These are phyloP conservation scores for Kryptopterus vitreolus DNA, from an alignment of 2,797 vertebrate genomes.

Conservation along the genomic window DNA sequence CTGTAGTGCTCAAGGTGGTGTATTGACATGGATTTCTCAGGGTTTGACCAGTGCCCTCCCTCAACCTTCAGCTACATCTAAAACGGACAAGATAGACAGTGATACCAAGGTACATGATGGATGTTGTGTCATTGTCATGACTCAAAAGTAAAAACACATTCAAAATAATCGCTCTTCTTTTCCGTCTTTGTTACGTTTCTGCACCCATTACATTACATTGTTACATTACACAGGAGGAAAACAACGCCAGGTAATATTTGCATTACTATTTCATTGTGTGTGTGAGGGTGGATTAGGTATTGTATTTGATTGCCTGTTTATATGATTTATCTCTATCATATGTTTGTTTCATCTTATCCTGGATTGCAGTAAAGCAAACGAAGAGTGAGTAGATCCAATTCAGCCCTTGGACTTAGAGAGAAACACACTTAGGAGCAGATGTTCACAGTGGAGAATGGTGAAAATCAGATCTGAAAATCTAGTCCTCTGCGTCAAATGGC, in stretches of 20 bases:
- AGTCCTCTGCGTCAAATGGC: background rate
- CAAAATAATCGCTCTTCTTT: background rate
- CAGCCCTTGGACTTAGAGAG: background rate
- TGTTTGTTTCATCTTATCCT: conserved; percentile 36
- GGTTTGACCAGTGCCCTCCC: conserved; percentile 64
- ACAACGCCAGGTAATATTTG: conserved; percentile 45
- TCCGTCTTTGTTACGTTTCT: background rate
- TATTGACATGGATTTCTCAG: conserved; percentile 69
- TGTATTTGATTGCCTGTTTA: conserved; percentile 28
- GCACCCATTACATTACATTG: no score
- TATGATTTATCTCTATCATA: conserved; percentile 27
- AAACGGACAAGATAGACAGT: conserved; percentile 24
- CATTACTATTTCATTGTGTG: background rate
- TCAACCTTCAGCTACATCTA: conserved; percentile 57
- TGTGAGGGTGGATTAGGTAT: background rate
- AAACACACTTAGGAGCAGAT: background rate
- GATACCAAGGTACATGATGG: conserved; percentile 42
- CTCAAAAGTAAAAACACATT: background rate
- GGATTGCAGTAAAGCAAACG: conserved; percentile 63
- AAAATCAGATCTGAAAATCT: background rate
- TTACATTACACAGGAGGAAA: conserved; percentile 66
- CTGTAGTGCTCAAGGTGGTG: conserved; percentile 56
- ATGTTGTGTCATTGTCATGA: background rate
- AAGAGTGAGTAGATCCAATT: conserved; percentile 67
- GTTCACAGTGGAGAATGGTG: background rate